phyloP scores from a whole-genome alignment of 1,140 invertebrate species.

The Melitaea cinxia region DNA sequence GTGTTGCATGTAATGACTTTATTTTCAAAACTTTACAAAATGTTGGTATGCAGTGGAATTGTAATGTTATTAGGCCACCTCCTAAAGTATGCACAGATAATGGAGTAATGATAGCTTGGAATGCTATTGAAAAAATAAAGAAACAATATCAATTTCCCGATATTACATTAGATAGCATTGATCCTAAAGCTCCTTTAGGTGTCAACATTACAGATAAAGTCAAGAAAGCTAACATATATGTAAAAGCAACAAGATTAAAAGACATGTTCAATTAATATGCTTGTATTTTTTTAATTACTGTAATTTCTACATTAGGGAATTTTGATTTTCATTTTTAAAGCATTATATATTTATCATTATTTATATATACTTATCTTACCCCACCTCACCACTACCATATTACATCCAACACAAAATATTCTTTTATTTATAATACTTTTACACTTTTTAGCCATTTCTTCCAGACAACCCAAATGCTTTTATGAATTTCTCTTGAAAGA shows the following conservation, averaged over 20 bases:
- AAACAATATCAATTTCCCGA: constrained; percentile 45
- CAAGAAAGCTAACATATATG: constrained; percentile 52
- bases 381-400: no score
- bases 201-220: constrained; percentile 54
- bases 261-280: constrained; percentile 9
- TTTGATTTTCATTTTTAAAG: no score
- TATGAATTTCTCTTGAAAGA: no score
- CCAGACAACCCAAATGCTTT: no score
- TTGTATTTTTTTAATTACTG: neutral
- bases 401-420: no score
- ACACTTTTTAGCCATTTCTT: no score
- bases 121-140: constrained; percentile 90
- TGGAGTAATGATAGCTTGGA: constrained; percentile 99
- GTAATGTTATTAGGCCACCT: constrained; percentile 88
- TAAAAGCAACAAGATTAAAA: constrained; percentile 60
- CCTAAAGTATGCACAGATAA: constrained; percentile 97
- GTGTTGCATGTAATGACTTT: constrained; percentile 96
- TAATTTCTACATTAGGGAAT: neutral
- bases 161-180: constrained; percentile 46
- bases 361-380: no score
- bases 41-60: constrained; percentile 86
- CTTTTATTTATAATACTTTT: no score
- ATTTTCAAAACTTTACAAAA: constrained; percentile 87
- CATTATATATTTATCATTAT: no score
- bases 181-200: constrained; percentile 58